Evolutionary conservation across 2,888 invertebrate species (phyloP), one percentile per base, ranked within the genome.

Genomic region (Drosophila ustulata): DNA sequence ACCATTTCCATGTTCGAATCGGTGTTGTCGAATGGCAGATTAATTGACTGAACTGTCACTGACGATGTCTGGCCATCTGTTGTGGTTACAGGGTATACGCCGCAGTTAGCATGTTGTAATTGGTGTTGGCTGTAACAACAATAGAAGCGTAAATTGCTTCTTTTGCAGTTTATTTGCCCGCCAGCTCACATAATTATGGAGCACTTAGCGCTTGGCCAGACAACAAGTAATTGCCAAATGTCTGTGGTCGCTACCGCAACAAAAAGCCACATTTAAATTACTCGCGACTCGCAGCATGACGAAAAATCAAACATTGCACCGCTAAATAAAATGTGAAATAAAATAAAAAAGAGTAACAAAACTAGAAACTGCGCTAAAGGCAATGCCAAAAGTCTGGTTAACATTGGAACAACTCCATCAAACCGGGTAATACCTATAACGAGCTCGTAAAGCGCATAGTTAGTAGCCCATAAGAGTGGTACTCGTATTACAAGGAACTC

Each of bases 151-250:
- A 49, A 70, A 66, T 56, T 49, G 47, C 59, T 61, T 66, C 39
- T 49, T 51, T 43, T 34, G 7, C 23, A 30, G 34, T 65, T 70
- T 50, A 59, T 53, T 66, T 66, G 26, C 23, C 13, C 34, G 51
- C 49, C 61, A 66, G 68, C 41, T 63, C 32, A 45, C 41, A 75
- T 68, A 86, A 71, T 86, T 83, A 75, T 86, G 81, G 66, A 83
- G 68, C 71, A 69, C 74, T 81, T 81, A 71, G 81, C 77, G 77
- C 80, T 80, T 80, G 67, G 76, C 64, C 78, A 77, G 65, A 41
- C 78, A 75, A 13, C 58, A 30, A 56, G 57, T 34, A 51, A 58
- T 81, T 77, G 52, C 47, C 25, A 72, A 73, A 77, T 18, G 28
- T 45, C 37, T 37, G n/a, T 37, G 37, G 37, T 34, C 34, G 56